Conservation (phyloP, 2,888 invertebrate genomes). For the Cordilura impudica region DNA sequence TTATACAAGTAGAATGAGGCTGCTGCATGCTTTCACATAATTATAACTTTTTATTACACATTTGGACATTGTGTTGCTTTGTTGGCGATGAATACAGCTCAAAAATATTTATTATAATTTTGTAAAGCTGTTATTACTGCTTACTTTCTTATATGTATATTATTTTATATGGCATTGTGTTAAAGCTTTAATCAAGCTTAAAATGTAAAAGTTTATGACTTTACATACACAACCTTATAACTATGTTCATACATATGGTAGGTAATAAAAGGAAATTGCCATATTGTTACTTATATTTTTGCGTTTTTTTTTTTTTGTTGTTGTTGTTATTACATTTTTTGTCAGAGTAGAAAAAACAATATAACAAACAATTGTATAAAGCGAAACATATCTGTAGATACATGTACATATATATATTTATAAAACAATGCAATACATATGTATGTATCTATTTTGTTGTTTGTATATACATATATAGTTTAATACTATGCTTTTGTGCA, state of each 20-base stretch:
- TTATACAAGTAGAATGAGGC: slow-evolving; percentile 13
- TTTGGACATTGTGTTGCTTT: slow-evolving; percentile 31
- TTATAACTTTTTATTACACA: slow-evolving; percentile 54
- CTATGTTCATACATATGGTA: slow-evolving; percentile 58
- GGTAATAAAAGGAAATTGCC: slow-evolving; percentile 61
- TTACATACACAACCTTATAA: slow-evolving; percentile 1
- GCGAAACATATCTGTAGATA: neutral
- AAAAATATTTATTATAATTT: slow-evolving; percentile 27
- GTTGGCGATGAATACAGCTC: neutral
- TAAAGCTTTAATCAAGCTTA: slow-evolving; percentile 58
- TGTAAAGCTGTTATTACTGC: neutral
- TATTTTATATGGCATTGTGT: slow-evolving; percentile 44
- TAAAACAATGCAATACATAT: slow-evolving; percentile 6
- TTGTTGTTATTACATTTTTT: slow-evolving; percentile 15
- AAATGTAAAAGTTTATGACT: slow-evolving; percentile 57
- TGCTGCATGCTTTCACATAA: slow-evolving; percentile 40
- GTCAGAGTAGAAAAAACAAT: neutral
- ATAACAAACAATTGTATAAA: neutral
- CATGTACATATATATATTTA: neutral
- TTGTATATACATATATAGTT: neutral
- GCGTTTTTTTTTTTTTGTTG: neutral
- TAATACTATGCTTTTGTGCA: neutral
- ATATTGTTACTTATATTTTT: slow-evolving; percentile 59
- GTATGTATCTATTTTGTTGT: neutral
- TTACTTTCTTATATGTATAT: neutral